A percentile compares a stretch with the other conserved stretches of the same genome.
Evolutionary conservation across 2,113 vertebrate species (phyloP).

Genomic region (Piaya cayana): DNA sequence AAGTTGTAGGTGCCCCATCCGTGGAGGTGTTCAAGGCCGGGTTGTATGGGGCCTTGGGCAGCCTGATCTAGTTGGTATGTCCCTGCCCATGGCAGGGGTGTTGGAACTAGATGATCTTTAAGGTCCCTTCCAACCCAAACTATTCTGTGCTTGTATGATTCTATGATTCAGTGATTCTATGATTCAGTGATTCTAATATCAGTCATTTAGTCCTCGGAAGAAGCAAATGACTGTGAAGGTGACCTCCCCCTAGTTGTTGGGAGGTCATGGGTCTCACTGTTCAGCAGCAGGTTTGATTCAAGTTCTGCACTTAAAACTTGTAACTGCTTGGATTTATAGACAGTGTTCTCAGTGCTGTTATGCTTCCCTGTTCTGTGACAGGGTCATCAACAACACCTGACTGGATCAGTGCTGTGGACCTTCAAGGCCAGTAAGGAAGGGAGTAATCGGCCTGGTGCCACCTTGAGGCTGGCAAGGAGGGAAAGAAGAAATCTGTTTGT

Average conservation of each 20-base stretch:
- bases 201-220: accelerated
- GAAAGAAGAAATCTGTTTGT: background rate
- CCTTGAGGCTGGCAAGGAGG: background rate
- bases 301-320: background rate
- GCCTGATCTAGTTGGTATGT: too few species aligned
- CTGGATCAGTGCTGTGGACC: background rate
- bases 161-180: too few species aligned
- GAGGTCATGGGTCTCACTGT: background rate
- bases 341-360: background rate
- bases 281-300: background rate
- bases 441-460: background rate
- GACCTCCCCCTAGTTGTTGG: accelerated
- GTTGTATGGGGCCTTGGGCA: too few species aligned
- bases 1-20: too few species aligned
- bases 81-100: too few species aligned
- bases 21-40: too few species aligned
- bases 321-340: background rate
- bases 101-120: too few species aligned
- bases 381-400: background rate
- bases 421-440: background rate
- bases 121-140: too few species aligned
- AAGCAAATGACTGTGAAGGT: background rate
- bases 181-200: background rate
- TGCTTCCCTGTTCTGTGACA: background rate
- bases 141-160: too few species aligned